phyloP scores from a whole-genome alignment of 2,888 invertebrate genomes.

The Amblyjoppa fuscipennis region DNA sequence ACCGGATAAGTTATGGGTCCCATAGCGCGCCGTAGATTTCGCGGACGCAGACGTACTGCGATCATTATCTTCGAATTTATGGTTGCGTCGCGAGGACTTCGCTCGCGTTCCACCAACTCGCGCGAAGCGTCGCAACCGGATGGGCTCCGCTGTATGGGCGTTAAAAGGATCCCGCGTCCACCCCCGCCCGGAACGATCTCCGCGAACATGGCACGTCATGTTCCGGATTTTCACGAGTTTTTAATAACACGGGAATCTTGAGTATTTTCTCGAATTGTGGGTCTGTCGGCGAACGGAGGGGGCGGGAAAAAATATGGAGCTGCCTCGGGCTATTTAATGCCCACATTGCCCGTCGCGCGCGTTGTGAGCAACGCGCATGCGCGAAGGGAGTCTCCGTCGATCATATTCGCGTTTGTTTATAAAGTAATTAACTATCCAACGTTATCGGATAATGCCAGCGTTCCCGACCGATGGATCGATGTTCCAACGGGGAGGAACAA shows the following conservation, averaged over 20 bases:
- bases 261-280: not conserved
- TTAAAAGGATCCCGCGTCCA: constrained; percentile 50
- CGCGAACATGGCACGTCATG: not conserved
- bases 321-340: not conserved
- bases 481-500: not conserved
- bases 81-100: constrained; percentile 74
- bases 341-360: too few relatives aligned
- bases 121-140: constrained; percentile 25
- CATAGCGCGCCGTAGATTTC: constrained; percentile 84
- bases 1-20: constrained; percentile 83
- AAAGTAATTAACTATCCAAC: not conserved
- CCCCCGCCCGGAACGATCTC: not conserved
- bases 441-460: not conserved
- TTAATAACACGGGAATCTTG: not conserved
- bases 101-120: constrained; percentile 34
- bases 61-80: constrained; percentile 85
- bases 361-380: too few relatives aligned
- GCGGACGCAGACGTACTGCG: constrained; percentile 84
- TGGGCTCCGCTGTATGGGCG: constrained; percentile 29
- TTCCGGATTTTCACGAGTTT: not conserved
- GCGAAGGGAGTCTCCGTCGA: too few relatives aligned
- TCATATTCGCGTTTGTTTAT: not conserved
- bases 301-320: not conserved
- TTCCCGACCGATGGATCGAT: not conserved
- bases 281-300: not conserved